Percentiles rank a stretch among this genome's conserved stretches.
Conservation (phyloP, 2,113 vertebrate species). For the Cricetomys ansorgei region DNA sequence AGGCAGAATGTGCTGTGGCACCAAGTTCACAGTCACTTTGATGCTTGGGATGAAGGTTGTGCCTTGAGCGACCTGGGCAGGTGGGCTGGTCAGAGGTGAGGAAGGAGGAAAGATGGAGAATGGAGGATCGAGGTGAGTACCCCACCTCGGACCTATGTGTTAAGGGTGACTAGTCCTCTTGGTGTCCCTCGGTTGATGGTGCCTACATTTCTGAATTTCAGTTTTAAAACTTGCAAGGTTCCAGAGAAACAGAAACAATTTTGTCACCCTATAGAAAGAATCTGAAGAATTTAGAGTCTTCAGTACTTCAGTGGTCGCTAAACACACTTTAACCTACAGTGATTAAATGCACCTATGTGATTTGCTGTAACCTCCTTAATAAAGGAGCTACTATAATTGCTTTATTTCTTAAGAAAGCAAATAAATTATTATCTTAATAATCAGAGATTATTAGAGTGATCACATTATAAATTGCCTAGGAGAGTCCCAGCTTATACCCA, state of each 20-base stretch:
- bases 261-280: background rate
- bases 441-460: constrained; percentile 13
- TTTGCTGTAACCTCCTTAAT: background rate
- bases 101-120: background rate
- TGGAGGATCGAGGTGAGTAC: background rate
- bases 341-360: background rate
- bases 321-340: constrained; percentile 21
- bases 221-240: constrained; percentile 24
- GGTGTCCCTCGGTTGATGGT: background rate
- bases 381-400: background rate
- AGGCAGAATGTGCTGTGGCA: background rate
- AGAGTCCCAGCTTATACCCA: background rate
- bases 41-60: background rate
- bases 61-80: background rate
- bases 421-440: constrained; percentile 37
- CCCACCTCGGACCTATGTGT: background rate
- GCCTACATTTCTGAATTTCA: background rate
- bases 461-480: background rate
- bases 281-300: background rate
- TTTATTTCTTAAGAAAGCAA: constrained; percentile 43
- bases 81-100: background rate
- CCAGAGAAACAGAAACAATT: background rate
- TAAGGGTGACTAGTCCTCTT: background rate
- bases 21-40: background rate
- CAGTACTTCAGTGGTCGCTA: background rate